Evolutionary conservation across 2,888 invertebrate genomes (phyloP).

Genomic region (Drosophila quinaria): DNA sequence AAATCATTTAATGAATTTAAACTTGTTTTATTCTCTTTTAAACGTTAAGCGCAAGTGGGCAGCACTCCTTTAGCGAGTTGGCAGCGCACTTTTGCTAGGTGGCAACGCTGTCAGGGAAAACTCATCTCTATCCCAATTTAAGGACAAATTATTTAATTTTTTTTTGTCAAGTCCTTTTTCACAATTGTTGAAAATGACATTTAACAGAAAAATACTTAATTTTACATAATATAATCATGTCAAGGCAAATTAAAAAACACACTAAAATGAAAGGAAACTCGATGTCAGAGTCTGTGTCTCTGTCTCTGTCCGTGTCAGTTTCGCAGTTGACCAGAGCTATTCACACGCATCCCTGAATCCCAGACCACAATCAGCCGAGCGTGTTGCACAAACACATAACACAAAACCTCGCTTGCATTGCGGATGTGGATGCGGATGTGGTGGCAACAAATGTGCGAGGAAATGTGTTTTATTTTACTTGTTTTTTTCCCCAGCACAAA

Average conservation of each 20-base stretch:
- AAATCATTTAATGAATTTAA: not conserved
- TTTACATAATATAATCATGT: conserved; percentile 37
- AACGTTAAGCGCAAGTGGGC: not conserved
- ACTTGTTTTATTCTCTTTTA: not conserved
- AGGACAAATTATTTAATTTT: conserved; percentile 1
- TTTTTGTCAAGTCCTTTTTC: not conserved
- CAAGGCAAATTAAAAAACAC: conserved; percentile 15
- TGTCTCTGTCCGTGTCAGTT: conserved; percentile 14
- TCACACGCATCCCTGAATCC: conserved; percentile 31
- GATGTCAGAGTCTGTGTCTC: not conserved
- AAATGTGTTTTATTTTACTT: conserved; percentile 34
- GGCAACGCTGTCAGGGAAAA: conserved; percentile 1
- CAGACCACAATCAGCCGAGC: conserved; percentile 43
- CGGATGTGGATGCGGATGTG: conserved; percentile 45
- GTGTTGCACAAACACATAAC: conserved; percentile 42
- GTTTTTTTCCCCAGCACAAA: conserved; percentile 10
- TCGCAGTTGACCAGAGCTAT: conserved; percentile 18
- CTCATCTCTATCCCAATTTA: not conserved
- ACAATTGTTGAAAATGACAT: conserved; percentile 14
- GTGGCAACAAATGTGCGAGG: conserved; percentile 53
- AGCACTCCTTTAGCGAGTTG: not conserved
- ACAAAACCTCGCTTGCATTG: conserved; percentile 54
- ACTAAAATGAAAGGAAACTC: not conserved
- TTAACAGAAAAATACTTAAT: conserved; percentile 30
- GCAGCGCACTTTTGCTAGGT: not conserved